Conservation (phyloP, 2,113 vertebrate genomes). For the Elaphurus davidianus region DNA sequence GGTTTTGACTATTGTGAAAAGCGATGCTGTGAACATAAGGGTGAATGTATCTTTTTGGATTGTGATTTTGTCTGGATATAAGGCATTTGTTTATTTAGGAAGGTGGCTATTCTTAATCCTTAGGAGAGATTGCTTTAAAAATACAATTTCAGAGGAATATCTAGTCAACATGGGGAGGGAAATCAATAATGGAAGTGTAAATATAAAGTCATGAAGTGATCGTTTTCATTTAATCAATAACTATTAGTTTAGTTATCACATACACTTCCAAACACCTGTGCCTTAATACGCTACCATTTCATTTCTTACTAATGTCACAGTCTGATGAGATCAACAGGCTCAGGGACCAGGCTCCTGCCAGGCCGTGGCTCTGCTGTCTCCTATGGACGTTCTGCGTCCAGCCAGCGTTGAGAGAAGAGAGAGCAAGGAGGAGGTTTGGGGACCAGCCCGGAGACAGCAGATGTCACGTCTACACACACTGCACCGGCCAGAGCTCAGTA, state of each 20-base stretch:
- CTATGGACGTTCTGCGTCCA: not conserved
- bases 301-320: not conserved
- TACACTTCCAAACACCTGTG: not conserved
- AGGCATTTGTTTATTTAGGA: not conserved
- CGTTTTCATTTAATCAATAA: not conserved
- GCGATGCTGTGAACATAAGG: not conserved
- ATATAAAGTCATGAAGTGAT: not conserved
- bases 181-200: not conserved
- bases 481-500: not conserved
- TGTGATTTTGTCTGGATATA: not conserved
- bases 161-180: not conserved
- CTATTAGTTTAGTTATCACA: not conserved
- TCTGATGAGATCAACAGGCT: not conserved
- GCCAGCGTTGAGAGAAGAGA: not conserved
- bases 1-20: not conserved
- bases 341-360: not conserved
- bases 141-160: not conserved
- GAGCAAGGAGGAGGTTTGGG: not conserved
- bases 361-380: not conserved
- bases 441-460: too few species aligned
- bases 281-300: not conserved
- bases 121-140: conserved; percentile 5
- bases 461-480: not conserved
- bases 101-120: not conserved
- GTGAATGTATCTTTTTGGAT: not conserved